These are phyloP conservation scores for Metridium senile DNA, from an alignment of 92 coral and sea anemone species.

Conservation along the genomic window DNA sequence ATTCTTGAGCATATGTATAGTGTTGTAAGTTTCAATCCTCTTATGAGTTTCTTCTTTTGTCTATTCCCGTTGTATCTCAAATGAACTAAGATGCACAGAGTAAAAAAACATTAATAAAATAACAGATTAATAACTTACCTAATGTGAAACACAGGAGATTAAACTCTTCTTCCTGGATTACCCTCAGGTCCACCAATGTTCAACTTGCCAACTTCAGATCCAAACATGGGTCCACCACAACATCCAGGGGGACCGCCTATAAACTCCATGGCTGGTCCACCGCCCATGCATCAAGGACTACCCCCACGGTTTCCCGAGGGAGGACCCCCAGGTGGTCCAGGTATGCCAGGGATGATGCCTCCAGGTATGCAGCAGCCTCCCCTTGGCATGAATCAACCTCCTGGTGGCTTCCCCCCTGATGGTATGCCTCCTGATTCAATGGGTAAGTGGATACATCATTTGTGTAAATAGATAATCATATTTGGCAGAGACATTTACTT, in stretches of 20 bases:
- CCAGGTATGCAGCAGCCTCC: slow-evolving; percentile 95
- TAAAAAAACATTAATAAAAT: too few species aligned
- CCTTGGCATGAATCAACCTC: slow-evolving; percentile 86
- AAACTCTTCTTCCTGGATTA: slow-evolving; percentile 78
- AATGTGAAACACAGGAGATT: slow-evolving; percentile 3
- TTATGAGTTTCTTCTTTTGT: too few species aligned
- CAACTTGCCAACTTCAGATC: slow-evolving; percentile 84
- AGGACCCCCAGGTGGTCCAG: slow-evolving; percentile 80
- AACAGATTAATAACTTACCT: too few species aligned
- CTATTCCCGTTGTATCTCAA: too few species aligned
- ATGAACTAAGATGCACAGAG: too few species aligned
- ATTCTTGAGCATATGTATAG: too few species aligned
- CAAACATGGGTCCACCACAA: slow-evolving; percentile 62
- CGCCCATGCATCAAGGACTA: slow-evolving; percentile 80
- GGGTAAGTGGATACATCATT: slow-evolving; percentile 56
- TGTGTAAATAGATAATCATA: too few species aligned
- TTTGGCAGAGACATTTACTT: too few species aligned
- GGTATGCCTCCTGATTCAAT: slow-evolving; percentile 89
- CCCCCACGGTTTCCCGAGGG: slow-evolving; percentile 86
- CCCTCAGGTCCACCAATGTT: slow-evolving; percentile 92
- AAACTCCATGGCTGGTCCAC: slow-evolving; percentile 65
- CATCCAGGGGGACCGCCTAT: slow-evolving; percentile 60
- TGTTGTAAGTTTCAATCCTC: too few species aligned
- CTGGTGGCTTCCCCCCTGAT: slow-evolving; percentile 78
- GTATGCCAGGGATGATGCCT: slow-evolving; percentile 82